Percentiles rank a stretch among this genome's conserved stretches.
Evolutionary conservation across 2,113 vertebrate species (phyloP).

Genomic region (Saguinus midas): DNA sequence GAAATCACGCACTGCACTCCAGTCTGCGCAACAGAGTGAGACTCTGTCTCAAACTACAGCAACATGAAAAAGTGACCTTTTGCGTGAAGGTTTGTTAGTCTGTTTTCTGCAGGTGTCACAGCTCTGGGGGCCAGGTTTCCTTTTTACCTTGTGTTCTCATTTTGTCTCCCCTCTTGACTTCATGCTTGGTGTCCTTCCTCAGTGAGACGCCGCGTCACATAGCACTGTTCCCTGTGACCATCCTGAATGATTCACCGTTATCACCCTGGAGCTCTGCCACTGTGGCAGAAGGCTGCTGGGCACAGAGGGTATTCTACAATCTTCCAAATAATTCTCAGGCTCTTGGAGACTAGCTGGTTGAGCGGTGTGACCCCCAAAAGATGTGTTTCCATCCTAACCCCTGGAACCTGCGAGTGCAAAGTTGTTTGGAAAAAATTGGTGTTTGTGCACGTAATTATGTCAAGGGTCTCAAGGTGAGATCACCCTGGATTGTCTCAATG

Average conservation of each 20-base stretch:
- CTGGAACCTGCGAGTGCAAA: neutral
- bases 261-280: neutral
- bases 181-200: neutral
- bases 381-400: neutral
- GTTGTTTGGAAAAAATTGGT: neutral
- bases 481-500: neutral
- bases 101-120: neutral
- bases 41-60: too few species aligned
- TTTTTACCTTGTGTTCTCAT: neutral
- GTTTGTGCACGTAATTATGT: neutral
- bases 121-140: neutral
- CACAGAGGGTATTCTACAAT: neutral
- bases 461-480: neutral
- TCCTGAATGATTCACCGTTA: rapidly evolving
- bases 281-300: too few species aligned
- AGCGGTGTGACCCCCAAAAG: too few species aligned
- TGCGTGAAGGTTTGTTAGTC: too few species aligned
- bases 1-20: too few species aligned
- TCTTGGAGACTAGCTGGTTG: neutral
- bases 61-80: too few species aligned
- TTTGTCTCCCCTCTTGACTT: neutral
- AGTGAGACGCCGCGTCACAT: neutral
- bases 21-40: too few species aligned
- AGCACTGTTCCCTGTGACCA: rapidly evolving
- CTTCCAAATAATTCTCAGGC: neutral